Conservation (phyloP, 2,888 invertebrate genomes). For the Electrophaes corylata region DNA sequence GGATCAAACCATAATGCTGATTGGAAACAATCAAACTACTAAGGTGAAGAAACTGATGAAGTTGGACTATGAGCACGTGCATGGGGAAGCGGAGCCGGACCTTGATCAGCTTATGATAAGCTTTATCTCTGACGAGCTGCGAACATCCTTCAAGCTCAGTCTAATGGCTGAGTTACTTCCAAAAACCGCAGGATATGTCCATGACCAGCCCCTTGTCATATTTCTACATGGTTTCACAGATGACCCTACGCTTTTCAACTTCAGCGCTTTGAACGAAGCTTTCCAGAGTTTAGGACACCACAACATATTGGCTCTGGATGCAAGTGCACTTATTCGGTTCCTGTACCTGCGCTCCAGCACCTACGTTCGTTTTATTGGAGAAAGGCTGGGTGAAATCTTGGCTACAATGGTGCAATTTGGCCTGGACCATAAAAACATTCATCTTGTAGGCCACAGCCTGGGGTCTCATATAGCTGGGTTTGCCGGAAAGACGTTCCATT, state of each 20-base stretch:
- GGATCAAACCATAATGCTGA: conserved; percentile 15
- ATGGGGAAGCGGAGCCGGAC: conserved; percentile 53
- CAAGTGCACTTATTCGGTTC: conserved; percentile 67
- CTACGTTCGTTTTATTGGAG: conserved; percentile 71
- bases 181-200: conserved; percentile 42
- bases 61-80: conserved; percentile 46
- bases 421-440: conserved; percentile 54
- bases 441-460: conserved; percentile 76
- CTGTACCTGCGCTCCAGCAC: conserved; percentile 71
- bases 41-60: conserved; percentile 17
- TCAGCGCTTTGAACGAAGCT: conserved; percentile 47
- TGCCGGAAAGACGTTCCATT: conserved; percentile 60
- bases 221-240: conserved; percentile 74
- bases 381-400: conserved; percentile 59
- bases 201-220: conserved; percentile 53
- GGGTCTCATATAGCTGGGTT: conserved; percentile 72
- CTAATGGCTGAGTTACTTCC: conserved; percentile 49
- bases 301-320: conserved; percentile 71
- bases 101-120: conserved; percentile 51
- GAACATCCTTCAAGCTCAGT: conserved; percentile 54
- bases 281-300: conserved; percentile 49
- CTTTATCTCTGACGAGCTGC: conserved; percentile 48
- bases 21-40: conserved; percentile 17
- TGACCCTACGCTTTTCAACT: conserved; percentile 58
- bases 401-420: conserved; percentile 64